Evolutionary conservation across 2,797 vertebrate species (phyloP).

Genomic region (Nyctibius grandis): DNA sequence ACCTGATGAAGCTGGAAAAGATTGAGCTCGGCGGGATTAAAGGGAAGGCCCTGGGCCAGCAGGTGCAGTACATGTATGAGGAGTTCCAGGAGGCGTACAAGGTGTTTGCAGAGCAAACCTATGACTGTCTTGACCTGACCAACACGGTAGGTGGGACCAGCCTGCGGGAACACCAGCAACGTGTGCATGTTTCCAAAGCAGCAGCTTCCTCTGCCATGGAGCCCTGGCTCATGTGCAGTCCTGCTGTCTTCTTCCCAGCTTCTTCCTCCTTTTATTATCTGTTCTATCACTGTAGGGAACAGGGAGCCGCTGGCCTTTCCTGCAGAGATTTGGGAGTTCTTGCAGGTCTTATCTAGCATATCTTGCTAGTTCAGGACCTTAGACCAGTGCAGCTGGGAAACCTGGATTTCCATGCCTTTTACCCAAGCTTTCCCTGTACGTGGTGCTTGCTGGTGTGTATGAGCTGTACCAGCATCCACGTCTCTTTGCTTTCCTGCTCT

Average conservation of each 20-base stretch:
- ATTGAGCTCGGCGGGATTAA: slow-evolving; percentile 85
- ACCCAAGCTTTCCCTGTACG: background rate
- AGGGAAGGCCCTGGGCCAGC: slow-evolving; percentile 82
- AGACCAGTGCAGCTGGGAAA: background rate
- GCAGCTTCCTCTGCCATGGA: background rate
- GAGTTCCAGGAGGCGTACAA: slow-evolving; percentile 82
- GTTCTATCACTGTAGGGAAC: background rate
- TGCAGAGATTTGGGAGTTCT: background rate
- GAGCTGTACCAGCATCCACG: background rate
- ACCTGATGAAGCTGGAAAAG: slow-evolving; percentile 88
- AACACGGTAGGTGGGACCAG: slow-evolving; percentile 72
- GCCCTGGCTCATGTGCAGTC: background rate
- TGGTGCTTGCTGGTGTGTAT: background rate
- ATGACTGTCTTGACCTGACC: slow-evolving; percentile 81
- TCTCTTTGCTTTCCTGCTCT: background rate
- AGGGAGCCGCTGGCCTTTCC: background rate
- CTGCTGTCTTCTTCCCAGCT: background rate
- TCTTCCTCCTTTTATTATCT: background rate
- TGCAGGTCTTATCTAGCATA: background rate
- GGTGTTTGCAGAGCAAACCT: slow-evolving; percentile 77
- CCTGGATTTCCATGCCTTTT: background rate
- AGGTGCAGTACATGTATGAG: slow-evolving; percentile 77
- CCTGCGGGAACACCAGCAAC: background rate
- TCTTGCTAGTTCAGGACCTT: background rate
- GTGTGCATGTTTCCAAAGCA: background rate